Conservation (phyloP, 2,113 vertebrate genomes). For the Phodopus roborovskii region DNA sequence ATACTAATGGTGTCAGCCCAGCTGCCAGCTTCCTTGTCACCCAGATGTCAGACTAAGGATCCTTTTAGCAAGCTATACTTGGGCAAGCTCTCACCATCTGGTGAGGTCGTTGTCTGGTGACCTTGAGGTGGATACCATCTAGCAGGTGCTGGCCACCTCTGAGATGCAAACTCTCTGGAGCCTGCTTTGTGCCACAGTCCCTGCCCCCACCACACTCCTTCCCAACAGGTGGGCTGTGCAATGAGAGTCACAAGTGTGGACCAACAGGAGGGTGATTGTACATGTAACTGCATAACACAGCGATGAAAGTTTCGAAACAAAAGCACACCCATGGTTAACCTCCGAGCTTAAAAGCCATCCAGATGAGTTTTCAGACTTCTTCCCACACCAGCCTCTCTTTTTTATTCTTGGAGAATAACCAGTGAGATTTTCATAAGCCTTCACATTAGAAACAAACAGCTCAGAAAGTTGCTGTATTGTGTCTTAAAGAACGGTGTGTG, state of each 20-base stretch:
- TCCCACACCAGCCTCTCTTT: conserved; percentile 67
- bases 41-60: neutral
- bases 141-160: neutral
- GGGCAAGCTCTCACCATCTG: fast-evolving
- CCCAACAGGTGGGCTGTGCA: neutral
- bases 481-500: conserved; percentile 58
- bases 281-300: neutral
- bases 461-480: conserved; percentile 76
- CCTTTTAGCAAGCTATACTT: fast-evolving
- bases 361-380: conserved; percentile 80
- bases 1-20: too few species aligned
- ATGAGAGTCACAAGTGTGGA: neutral
- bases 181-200: neutral
- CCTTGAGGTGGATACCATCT: too few species aligned
- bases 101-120: neutral
- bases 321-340: neutral
- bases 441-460: conserved; percentile 75
- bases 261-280: neutral
- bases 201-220: neutral
- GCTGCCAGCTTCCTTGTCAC: neutral
- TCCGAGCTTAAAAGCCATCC: conserved; percentile 58
- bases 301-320: conserved; percentile 46
- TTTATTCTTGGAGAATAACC: conserved; percentile 77
- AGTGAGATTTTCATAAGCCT: conserved; percentile 77
- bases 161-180: neutral